Conservation (phyloP, 2,888 invertebrate species). For the Thymelicus lineola region DNA sequence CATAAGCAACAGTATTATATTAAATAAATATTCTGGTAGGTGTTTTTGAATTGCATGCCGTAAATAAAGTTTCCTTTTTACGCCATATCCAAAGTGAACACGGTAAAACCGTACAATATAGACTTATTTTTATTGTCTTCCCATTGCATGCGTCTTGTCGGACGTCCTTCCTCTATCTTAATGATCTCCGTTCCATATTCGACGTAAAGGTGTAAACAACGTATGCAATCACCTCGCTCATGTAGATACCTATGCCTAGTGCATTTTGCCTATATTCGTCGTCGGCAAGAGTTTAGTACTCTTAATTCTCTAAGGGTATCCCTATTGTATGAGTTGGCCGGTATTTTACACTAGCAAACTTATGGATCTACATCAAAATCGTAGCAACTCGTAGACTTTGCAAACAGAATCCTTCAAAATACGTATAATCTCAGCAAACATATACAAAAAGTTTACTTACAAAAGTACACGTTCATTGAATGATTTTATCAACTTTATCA, state of each 20-base stretch:
- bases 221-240: conserved; percentile 15
- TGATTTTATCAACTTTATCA: too few relatives aligned
- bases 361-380: too few relatives aligned
- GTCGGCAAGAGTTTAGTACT: background rate
- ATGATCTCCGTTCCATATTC: conserved; percentile 45
- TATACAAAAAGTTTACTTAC: too few relatives aligned
- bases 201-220: conserved; percentile 22
- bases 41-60: background rate
- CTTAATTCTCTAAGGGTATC: background rate
- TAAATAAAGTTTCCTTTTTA: conserved; percentile 37
- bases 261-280: background rate
- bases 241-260: background rate
- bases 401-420: too few relatives aligned
- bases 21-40: background rate
- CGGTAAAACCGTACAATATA: conserved; percentile 49
- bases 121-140: conserved; percentile 50
- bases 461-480: too few relatives aligned
- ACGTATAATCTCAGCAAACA: too few relatives aligned
- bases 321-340: background rate
- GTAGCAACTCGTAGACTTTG: too few relatives aligned
- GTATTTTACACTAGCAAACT: too few relatives aligned
- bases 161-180: conserved; percentile 53
- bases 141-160: conserved; percentile 51
- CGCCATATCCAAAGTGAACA: conserved; percentile 28
- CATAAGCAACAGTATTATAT: too few relatives aligned